These are phyloP conservation scores for Triplophysa tibetana DNA, from an alignment of 2,113 vertebrate species.

Conservation along the genomic window DNA sequence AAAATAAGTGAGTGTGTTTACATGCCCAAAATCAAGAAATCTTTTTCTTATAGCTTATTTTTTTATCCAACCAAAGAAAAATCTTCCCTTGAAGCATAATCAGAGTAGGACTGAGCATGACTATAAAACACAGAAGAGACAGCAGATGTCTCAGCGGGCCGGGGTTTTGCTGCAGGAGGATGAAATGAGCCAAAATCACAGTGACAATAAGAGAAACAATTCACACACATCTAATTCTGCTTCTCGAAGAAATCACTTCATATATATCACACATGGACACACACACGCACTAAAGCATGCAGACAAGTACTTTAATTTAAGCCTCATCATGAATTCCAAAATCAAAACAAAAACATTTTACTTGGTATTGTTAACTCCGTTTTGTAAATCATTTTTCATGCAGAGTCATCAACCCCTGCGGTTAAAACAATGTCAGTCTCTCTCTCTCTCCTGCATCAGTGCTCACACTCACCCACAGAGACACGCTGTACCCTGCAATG, in stretches of 20 bases:
- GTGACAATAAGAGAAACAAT: not conserved
- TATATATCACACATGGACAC: not conserved
- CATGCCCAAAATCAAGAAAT: no score
- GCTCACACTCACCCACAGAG: not conserved
- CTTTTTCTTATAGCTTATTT: no score
- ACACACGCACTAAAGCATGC: no score
- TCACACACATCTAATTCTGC: not conserved
- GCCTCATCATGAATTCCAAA: no score
- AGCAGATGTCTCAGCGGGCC: not conserved
- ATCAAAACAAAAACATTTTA: not conserved
- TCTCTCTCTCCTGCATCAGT: not conserved
- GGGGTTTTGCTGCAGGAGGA: not conserved
- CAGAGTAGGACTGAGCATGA: no score
- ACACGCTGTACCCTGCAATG: not conserved
- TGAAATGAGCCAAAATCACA: conserved; percentile 6
- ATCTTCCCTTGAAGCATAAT: no score
- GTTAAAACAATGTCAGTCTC: not conserved
- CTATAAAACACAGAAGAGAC: not conserved
- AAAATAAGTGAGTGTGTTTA: no score
- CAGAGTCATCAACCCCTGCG: conserved; percentile 17
- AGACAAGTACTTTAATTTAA: no score
- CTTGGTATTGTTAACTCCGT: not conserved
- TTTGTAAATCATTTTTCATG: conserved; percentile 5
- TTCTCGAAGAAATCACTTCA: not conserved
- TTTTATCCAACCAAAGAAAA: no score